Base-by-base conservation (phyloP, 2,113 vertebrate species). In the Brachionichthys hirsutus region DNA sequence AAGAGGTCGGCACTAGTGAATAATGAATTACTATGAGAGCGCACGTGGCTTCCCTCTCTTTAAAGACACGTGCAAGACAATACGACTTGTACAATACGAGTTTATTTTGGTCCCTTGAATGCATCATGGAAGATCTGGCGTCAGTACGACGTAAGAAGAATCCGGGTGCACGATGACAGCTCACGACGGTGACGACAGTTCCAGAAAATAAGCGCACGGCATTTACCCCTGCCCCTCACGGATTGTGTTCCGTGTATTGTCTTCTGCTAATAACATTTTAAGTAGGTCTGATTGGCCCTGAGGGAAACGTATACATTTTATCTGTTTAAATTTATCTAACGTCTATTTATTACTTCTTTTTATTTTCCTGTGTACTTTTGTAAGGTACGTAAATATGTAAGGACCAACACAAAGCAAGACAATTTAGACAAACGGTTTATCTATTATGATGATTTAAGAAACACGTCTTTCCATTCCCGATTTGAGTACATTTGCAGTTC, bases 121-220 rank as follows among this genome's bases (percentile, higher is more conserved):
- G 78, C 74, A 58, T 4, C 85, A 67, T 40, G 17, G 57, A 62
- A 56, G 17, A 16, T 78, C 73, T 83, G 62, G 55, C 85, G 87
- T 87, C 84, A 84, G 49, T 61, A 13, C 22, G 47, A 85, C 85
- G 87, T 83, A 80, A 75, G 79, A 85, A 77, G 75, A 78, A 85
- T 87, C 83, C 81, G 75, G 68, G 60, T 74, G 75, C 63, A 49
- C 67, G 75, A 67, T 78, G 80, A 84, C 70, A 68, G 78, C 73
- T 78, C 82, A 69, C 67, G 69, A 75, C 60, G 57, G 65, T 88
- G 86, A 86, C 86, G 82, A 82, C 75, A 85, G 81, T 86, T 84
- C 79, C 78, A 83, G 85, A 85, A 85, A 82, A 45, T 62, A 71
- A 70, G 49, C 38, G 35, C 57, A 70, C 69, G 54, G 49, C 59